Evolutionary conservation across 2,888 invertebrate genomes (phyloP), one percentile per base, ranked within the genome.

Genomic region (Chloroclystis v-ata): DNA sequence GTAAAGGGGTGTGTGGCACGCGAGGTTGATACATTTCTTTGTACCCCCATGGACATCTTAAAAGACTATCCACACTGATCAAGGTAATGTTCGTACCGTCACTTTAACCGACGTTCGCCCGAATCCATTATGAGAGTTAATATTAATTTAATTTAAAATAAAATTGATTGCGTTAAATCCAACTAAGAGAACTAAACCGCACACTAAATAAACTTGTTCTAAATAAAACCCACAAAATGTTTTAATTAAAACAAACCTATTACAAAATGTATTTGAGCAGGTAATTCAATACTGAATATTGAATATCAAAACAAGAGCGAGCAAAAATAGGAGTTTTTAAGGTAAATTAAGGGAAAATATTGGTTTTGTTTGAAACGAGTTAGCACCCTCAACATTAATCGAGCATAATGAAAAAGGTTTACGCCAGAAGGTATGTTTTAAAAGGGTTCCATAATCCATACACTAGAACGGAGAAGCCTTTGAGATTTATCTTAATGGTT

Each of bases 1-100:
- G 66, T 60, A 75, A 84, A 81, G 81, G 82, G 82, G 81, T 82
- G 70, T 69, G 70, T 71, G 73, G 74, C 69, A 74, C 75, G 75
- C 74, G 73, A 72, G 67, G 69, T 35, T 78, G 76, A 59, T 74
- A 77, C 63, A 46, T 52, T 42, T 56, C 54, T 44, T 7, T 32
- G 28, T 43, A 51, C 60, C 59, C 43, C 60, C 24, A 37, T 13
- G 20, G 52, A 41, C 44, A 49, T 54, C 53, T 28, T 37, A 43
- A 25, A 42, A 33, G 37, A n/a, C n/a, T n/a, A n/a, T n/a, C n/a
- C n/a, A n/a, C n/a, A n/a, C n/a, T n/a, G n/a, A n/a, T n/a, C n/a
- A n/a, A n/a, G n/a, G n/a, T n/a, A n/a, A n/a, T n/a, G n/a, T n/a
- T n/a, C n/a, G n/a, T n/a, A n/a, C n/a, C n/a, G n/a, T n/a, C n/a